Percentiles rank a stretch among this genome's conserved stretches.
Evolutionary conservation across 2,888 invertebrate species (phyloP).

Genomic region (Andrena minutula): DNA sequence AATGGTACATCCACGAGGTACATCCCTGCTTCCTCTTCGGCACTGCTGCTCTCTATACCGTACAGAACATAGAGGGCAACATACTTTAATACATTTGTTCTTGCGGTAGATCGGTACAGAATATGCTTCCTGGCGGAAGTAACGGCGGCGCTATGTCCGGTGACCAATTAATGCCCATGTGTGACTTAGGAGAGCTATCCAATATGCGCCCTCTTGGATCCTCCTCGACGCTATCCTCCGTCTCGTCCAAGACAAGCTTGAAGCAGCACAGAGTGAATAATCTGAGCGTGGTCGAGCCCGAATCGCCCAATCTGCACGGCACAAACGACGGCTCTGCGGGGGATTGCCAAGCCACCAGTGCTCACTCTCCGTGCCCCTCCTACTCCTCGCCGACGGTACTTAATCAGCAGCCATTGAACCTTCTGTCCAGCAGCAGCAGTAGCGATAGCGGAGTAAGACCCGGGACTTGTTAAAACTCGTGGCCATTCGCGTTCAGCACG

Average conservation of each 20-base stretch:
- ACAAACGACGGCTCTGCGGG: slow-evolving; percentile 68
- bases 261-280: slow-evolving; percentile 68
- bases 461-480: background rate
- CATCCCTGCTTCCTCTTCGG: background rate
- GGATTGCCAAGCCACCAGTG: slow-evolving; percentile 67
- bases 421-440: slow-evolving; percentile 82
- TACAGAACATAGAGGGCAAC: background rate
- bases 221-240: slow-evolving; percentile 74
- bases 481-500: background rate
- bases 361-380: slow-evolving; percentile 71
- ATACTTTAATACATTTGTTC: slow-evolving; percentile 10
- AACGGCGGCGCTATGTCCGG: slow-evolving; percentile 44
- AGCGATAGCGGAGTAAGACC: slow-evolving; percentile 83
- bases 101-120: slow-evolving; percentile 68
- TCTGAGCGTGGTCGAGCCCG: slow-evolving; percentile 54
- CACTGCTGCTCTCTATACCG: background rate
- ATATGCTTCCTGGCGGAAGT: slow-evolving; percentile 60
- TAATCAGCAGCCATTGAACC: slow-evolving; percentile 78
- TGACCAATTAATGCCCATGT: slow-evolving; percentile 74
- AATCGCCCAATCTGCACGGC: slow-evolving; percentile 53
- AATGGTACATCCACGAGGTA: slow-evolving; percentile 74
- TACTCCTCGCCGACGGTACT: slow-evolving; percentile 77
- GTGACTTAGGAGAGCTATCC: slow-evolving; percentile 74
- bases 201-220: slow-evolving; percentile 74
- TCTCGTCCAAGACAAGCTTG: slow-evolving; percentile 74